These are phyloP conservation scores for Synanthedon tipuliformis DNA, from an alignment of 2,888 invertebrate genomes.

Conservation along the genomic window DNA sequence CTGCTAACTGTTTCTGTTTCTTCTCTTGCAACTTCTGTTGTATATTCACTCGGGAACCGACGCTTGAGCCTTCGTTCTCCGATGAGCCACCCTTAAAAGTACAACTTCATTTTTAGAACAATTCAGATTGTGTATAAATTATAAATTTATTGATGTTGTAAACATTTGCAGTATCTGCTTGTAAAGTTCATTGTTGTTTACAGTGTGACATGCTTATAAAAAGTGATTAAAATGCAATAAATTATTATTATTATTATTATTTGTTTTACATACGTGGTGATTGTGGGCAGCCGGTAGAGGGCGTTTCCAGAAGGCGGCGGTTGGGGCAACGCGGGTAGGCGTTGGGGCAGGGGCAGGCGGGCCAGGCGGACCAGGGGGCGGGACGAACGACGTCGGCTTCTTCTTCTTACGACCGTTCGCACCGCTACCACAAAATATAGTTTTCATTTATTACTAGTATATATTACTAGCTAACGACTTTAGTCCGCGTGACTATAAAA, in stretches of 20 bases:
- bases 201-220: too few species aligned
- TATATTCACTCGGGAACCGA: slow-evolving; percentile 83
- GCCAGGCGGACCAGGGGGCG: slow-evolving; percentile 70
- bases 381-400: slow-evolving; percentile 89
- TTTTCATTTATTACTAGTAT: too few species aligned
- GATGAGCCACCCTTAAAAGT: slow-evolving; percentile 71
- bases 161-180: too few species aligned
- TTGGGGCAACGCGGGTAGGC: slow-evolving; percentile 61
- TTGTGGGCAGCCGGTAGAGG: slow-evolving; percentile 73
- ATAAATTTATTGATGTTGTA: too few species aligned
- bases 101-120: neutral
- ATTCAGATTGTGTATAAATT: too few species aligned
- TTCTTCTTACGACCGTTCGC: slow-evolving; percentile 83
- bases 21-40: slow-evolving; percentile 89
- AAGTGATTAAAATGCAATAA: too few species aligned
- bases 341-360: slow-evolving; percentile 45
- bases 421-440: slow-evolving; percentile 17
- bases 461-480: too few species aligned
- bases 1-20: slow-evolving; percentile 87
- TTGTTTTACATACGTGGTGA: slow-evolving; percentile 31
- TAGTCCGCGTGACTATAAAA: too few species aligned
- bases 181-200: too few species aligned
- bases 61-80: slow-evolving; percentile 81
- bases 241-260: too few species aligned
- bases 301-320: slow-evolving; percentile 81